Conservation (phyloP, 2,888 invertebrate species). For the Tuta absoluta region DNA sequence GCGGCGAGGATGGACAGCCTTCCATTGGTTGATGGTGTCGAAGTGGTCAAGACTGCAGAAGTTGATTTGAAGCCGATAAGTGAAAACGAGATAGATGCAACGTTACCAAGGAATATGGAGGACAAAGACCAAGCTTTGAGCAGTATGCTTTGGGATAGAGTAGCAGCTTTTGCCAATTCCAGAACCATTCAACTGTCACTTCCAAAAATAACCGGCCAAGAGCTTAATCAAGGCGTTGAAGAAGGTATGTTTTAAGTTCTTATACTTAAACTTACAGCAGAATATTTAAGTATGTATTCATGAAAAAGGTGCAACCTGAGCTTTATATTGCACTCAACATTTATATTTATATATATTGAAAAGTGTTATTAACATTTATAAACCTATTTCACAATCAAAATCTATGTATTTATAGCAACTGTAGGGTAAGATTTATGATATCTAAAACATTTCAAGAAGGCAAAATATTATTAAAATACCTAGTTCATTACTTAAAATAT, state of each 20-base stretch:
- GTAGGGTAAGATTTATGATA: too few species aligned
- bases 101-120: slow-evolving; percentile 83
- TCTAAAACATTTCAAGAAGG: too few species aligned
- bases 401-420: too few species aligned
- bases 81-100: slow-evolving; percentile 86
- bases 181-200: slow-evolving; percentile 89
- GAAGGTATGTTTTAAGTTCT: slow-evolving; percentile 83
- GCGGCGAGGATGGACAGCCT: slow-evolving; percentile 86
- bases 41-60: slow-evolving; percentile 81
- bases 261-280: background rate
- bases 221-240: slow-evolving; percentile 86
- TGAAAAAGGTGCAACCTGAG: background rate
- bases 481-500: too few species aligned
- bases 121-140: slow-evolving; percentile 86
- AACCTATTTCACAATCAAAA: too few species aligned
- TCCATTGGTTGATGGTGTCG: slow-evolving; percentile 82
- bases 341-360: too few species aligned
- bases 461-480: too few species aligned
- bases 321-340: too few species aligned
- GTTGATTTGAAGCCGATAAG: slow-evolving; percentile 73
- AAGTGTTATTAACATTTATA: too few species aligned
- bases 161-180: slow-evolving; percentile 86
- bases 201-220: slow-evolving; percentile 86
- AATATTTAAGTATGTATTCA: background rate
- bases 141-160: slow-evolving; percentile 85